Base-by-base conservation (phyloP, 1,140 invertebrate species). In the Eriosoma lanigerum region DNA sequence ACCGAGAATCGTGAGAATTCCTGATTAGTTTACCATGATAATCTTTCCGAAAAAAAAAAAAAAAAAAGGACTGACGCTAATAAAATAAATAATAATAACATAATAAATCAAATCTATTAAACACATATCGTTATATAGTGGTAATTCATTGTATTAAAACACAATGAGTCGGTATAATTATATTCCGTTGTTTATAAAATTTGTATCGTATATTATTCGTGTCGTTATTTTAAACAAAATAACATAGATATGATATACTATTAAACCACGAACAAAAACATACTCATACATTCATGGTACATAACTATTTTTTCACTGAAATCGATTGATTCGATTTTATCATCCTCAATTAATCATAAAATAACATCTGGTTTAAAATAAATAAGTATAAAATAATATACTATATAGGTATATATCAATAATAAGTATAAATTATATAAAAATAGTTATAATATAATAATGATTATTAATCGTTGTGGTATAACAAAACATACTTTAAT, bases 121-220 rank as follows among this genome's bases (percentile, higher is more conserved):
- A 62, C 19, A 62, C 26, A 32, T 17, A 32, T 29, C 60, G 12
- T 4, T 10, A 19, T 62, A 44, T 44, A 66, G 62, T 44, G 19
- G n/a, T 12, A 19, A 62, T 19, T 66, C 62, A 66, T 66, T 44
- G 62, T 66, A 66, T 44, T 44, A 21, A 38, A 66, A 66, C 19
- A 44, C n/a, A 29, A 38, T 44, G 62, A 66, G 32, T 62, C 60
- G 60, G 60, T 62, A n/a, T n/a, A 62, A 62, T 26, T 62, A 62
- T 48, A 48, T 62, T 32, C 24, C 17, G 29, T 62, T 32, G 26
- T 32, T 62, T 62, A 62, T 62, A 32, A 17, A 19, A 32, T 62
- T 32, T 26, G 17, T 32, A 32, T 19, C 21, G 58, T 60, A 60
- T 62, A 29, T 15, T 29, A 64, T 38, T 64, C 17, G 17, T 32